Conservation (phyloP, 2,113 vertebrate genomes). For the Dunckerocampus dactyliophorus region DNA sequence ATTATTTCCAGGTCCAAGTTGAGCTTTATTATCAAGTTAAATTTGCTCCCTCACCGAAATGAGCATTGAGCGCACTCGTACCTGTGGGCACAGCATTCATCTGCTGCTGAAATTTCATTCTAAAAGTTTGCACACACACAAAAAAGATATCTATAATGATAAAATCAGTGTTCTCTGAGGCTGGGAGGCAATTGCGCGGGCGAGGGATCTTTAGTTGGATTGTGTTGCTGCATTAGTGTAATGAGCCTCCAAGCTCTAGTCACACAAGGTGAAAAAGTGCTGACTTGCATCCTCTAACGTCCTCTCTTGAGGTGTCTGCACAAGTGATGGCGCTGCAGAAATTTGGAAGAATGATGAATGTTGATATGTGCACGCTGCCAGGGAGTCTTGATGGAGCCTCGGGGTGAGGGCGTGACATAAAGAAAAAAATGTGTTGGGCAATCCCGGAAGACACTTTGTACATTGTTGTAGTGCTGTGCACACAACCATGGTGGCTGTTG, state of each 20-base stretch:
- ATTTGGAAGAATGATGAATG: slow-evolving; percentile 51
- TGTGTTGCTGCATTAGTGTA: slow-evolving; percentile 57
- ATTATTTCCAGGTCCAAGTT: background rate
- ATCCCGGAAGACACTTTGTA: slow-evolving; percentile 3
- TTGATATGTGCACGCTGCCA: slow-evolving; percentile 9
- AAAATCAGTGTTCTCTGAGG: slow-evolving; percentile 27
- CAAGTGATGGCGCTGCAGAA: slow-evolving; percentile 60
- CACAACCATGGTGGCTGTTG: background rate
- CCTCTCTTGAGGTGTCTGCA: slow-evolving; percentile 41
- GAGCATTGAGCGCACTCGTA: background rate
- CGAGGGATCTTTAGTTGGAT: slow-evolving; percentile 40
- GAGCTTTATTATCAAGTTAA: slow-evolving; percentile 1
- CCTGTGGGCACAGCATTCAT: background rate
- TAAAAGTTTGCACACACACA: background rate
- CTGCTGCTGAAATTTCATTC: background rate
- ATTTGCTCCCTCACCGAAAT: background rate
- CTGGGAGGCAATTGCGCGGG: background rate
- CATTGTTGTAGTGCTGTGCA: background rate
- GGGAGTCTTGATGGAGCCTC: background rate
- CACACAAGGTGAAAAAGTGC: slow-evolving; percentile 52
- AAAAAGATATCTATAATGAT: slow-evolving; percentile 30
- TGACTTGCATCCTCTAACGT: slow-evolving; percentile 57
- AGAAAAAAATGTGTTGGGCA: slow-evolving; percentile 2
- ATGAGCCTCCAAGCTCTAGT: slow-evolving; percentile 53
- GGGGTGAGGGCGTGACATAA: slow-evolving; percentile 16